Percentiles rank a stretch among this genome's conserved stretches.
Evolutionary conservation across 1,140 invertebrate species (phyloP).

Genomic region (Zaprionus inermis): DNA sequence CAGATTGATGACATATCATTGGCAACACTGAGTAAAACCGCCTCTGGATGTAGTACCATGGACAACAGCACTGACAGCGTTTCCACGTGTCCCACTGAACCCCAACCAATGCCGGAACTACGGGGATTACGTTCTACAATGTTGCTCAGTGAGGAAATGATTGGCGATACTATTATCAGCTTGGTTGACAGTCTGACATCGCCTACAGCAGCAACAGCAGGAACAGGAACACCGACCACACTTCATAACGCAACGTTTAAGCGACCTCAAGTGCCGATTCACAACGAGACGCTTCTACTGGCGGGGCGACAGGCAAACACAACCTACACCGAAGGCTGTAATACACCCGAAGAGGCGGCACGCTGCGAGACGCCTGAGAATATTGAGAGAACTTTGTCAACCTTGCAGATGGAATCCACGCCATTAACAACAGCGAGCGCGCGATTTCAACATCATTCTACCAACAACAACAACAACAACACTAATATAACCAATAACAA

Average conservation of each 20-base stretch:
- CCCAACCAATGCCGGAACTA: neutral
- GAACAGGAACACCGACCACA: conserved; percentile 30
- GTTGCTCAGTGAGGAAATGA: conserved; percentile 74
- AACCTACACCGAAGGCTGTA: conserved; percentile 67
- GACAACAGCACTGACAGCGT: conserved; percentile 82
- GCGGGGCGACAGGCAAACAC: conserved; percentile 59
- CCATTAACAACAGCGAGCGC: conserved; percentile 59
- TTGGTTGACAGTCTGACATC: conserved; percentile 73
- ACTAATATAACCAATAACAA: conserved; percentile 42
- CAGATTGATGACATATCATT: conserved; percentile 81
- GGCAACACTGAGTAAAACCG: conserved; percentile 72
- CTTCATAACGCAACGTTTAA: conserved; percentile 57
- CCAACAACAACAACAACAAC: conserved; percentile 26
- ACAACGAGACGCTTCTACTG: conserved; percentile 62
- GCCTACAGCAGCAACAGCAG: conserved; percentile 31
- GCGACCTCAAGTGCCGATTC: conserved; percentile 28
- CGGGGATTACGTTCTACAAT: conserved; percentile 52
- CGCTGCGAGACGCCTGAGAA: conserved; percentile 78
- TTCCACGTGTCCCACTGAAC: conserved; percentile 46
- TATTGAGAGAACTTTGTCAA: conserved; percentile 47
- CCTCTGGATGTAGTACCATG: conserved; percentile 80
- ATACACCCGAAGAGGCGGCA: conserved; percentile 61
- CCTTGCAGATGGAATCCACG: conserved; percentile 70
- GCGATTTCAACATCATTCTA: conserved; percentile 32
- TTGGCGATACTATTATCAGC: conserved; percentile 74